Evolutionary conservation across 2,888 invertebrate genomes (phyloP).

Genomic region (Subacronicta megacephala): DNA sequence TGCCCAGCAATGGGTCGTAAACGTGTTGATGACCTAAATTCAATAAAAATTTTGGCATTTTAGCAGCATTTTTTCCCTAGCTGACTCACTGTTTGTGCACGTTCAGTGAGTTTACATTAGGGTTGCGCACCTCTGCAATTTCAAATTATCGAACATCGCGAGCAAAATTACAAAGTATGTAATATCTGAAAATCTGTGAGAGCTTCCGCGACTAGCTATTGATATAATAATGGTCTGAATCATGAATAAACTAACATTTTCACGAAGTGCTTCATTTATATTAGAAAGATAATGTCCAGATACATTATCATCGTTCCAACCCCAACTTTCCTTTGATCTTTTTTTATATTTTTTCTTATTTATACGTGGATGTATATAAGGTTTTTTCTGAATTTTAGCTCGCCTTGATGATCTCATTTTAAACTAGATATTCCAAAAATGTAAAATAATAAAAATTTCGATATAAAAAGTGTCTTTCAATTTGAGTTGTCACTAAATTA

Average conservation of each 20-base stretch:
- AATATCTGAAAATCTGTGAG: no score
- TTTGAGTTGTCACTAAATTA: background rate
- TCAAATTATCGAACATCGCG: no score
- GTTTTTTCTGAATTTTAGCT: slow-evolving; percentile 20
- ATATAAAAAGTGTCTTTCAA: slow-evolving; percentile 11
- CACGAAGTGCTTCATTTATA: slow-evolving; percentile 62
- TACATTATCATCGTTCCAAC: slow-evolving; percentile 24
- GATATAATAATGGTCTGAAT: background rate
- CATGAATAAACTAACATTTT: slow-evolving; percentile 27
- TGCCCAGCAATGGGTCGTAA: no score
- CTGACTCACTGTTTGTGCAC: no score
- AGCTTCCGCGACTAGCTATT: no score
- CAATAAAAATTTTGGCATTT: no score
- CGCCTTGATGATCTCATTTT: slow-evolving; percentile 34
- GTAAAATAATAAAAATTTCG: slow-evolving; percentile 33
- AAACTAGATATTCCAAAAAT: slow-evolving; percentile 5
- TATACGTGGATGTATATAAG: background rate
- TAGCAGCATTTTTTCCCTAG: no score
- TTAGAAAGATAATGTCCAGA: slow-evolving; percentile 50
- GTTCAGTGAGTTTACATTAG: no score
- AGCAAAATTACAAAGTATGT: no score
- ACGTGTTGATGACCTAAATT: no score
- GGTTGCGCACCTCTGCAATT: no score
- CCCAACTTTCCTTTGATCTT: slow-evolving; percentile 23
- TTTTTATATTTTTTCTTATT: slow-evolving; percentile 39